Evolutionary conservation across 2,888 invertebrate genomes (phyloP), one percentile per base, ranked within the genome.

Genomic region (Andricus curvator): DNA sequence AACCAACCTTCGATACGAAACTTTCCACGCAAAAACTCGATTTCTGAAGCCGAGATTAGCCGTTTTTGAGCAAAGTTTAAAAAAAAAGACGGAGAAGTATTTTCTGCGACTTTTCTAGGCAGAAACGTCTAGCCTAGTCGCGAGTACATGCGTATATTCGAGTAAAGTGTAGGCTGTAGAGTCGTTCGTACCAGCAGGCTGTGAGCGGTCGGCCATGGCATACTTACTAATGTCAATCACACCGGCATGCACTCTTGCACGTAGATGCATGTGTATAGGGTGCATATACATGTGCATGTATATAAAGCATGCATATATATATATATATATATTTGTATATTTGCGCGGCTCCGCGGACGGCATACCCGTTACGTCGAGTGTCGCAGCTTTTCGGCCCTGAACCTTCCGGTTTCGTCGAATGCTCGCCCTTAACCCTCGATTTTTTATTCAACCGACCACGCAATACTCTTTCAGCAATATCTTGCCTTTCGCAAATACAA

Each of bases 141-240:
- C 84, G 85, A 81, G 84, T 81, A 68, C 70, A 80, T 84, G 85
- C 83, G 85, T 86, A 84, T 85, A 85, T 86, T 86, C 82, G 86
- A 83, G 86, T 82, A 85, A 86, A 81, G 86, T 88, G 90, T 90
- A 88, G 90, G 90, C 86, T 86, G 87, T 87, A 90, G 68, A 68
- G 89, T 87, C 87, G 88, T 87, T 89, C 87, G 85, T 89, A 89
- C 88, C 90, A 88, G 89, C 85, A 88, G 88, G 88, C 88, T 89
- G 89, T 86, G 90, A 92, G 92, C 91, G 89, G 92, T 91, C 91
- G 92, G 92, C 92, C 92, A 89, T 92, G 92, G 92, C 92, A 92
- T 90, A 92, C 92, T 92, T 92, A 92, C 90, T 89, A 92, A 92
- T 92, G 92, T 92, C 92, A 92, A 92, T 92, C 92, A 92, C 92